These are phyloP conservation scores for Shinisaurus crocodilurus DNA, from an alignment of 2,113 vertebrate genomes.

Conservation along the genomic window DNA sequence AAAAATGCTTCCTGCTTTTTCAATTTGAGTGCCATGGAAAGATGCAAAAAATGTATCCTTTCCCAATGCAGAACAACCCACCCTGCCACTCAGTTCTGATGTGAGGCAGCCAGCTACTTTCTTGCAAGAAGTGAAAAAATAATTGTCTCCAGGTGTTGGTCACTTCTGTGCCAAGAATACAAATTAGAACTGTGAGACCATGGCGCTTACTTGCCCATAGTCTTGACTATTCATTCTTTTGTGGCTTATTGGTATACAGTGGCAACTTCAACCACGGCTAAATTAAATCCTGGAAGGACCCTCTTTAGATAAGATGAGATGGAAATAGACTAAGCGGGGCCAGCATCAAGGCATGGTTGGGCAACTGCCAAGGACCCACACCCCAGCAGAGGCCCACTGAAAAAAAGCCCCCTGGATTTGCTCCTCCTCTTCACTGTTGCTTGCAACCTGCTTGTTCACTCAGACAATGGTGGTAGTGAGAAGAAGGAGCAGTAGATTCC, in stretches of 20 bases:
- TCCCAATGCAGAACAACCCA: neutral
- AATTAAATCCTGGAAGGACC: neutral
- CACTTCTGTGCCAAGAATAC: conserved; percentile 11
- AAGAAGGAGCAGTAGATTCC: too few species aligned
- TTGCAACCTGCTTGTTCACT: too few species aligned
- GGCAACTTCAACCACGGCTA: neutral
- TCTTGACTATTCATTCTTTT: neutral
- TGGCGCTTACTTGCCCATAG: neutral
- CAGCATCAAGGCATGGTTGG: too few species aligned
- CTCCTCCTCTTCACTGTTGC: too few species aligned
- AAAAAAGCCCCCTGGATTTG: too few species aligned
- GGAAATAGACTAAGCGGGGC: neutral
- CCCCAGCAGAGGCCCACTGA: too few species aligned
- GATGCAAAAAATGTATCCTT: neutral
- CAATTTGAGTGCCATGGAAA: neutral
- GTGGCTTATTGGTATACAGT: neutral
- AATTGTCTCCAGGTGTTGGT: conserved; percentile 25
- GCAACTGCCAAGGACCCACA: too few species aligned
- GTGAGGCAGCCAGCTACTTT: conserved; percentile 37
- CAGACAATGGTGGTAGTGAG: too few species aligned
- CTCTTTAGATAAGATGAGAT: neutral
- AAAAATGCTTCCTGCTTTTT: conserved; percentile 33
- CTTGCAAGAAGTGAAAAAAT: neutral
- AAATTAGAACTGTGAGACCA: neutral
- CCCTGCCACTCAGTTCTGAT: neutral